Percentiles rank a stretch among this genome's conserved stretches.
These are phyloP conservation scores for Acronicta leporina DNA, from an alignment of 2,888 invertebrate species.

Conservation along the genomic window DNA sequence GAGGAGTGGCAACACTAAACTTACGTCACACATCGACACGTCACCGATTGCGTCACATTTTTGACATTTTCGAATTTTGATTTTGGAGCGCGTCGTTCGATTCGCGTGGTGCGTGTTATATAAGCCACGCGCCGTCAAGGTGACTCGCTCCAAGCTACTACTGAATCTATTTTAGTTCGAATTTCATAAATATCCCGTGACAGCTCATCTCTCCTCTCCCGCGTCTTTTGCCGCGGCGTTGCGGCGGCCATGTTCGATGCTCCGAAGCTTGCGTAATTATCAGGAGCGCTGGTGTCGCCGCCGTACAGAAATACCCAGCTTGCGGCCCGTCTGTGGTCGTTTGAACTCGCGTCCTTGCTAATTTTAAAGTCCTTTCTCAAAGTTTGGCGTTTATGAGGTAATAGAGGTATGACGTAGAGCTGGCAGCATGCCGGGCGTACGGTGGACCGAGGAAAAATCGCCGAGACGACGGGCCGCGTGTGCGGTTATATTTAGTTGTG, in stretches of 20 bases:
- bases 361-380: slow-evolving; percentile 87
- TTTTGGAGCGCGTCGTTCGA: slow-evolving; percentile 70
- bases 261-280: slow-evolving; percentile 80
- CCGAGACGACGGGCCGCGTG: slow-evolving; percentile 69
- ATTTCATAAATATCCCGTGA: slow-evolving; percentile 89
- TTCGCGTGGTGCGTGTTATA: slow-evolving; percentile 74
- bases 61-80: slow-evolving; percentile 77
- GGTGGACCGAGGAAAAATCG: slow-evolving; percentile 78
- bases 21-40: slow-evolving; percentile 81
- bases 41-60: slow-evolving; percentile 81
- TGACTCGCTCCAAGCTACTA: slow-evolving; percentile 86
- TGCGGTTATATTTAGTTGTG: slow-evolving; percentile 56
- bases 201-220: slow-evolving; percentile 87
- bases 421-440: slow-evolving; percentile 89
- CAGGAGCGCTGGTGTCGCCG: slow-evolving; percentile 72
- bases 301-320: slow-evolving; percentile 61
- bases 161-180: slow-evolving; percentile 87
- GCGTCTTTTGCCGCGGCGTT: slow-evolving; percentile 77
- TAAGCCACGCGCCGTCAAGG: slow-evolving; percentile 85
- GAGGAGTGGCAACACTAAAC: slow-evolving; percentile 87
- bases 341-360: slow-evolving; percentile 84
- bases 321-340: slow-evolving; percentile 64
- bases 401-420: slow-evolving; percentile 80
- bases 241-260: slow-evolving; percentile 79
- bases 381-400: slow-evolving; percentile 87